Evolutionary conservation across 2,113 vertebrate species (phyloP), one percentile per base, ranked within the genome.

Genomic region (Suricata suricatta): DNA sequence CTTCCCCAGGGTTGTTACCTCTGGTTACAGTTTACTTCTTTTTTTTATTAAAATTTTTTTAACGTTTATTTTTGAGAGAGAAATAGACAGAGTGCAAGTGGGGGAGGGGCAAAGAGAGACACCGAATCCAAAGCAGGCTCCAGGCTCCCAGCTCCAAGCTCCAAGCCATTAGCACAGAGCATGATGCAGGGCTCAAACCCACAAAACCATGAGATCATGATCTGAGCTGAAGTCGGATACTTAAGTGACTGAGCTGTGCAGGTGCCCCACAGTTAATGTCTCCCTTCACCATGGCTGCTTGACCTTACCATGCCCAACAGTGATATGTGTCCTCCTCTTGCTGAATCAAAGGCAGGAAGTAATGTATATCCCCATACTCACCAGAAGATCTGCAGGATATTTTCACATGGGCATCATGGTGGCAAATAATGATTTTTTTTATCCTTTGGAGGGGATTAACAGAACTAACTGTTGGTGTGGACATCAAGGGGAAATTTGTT

Each of bases 361-460:
- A 60, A 63, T 5, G 5, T 84, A 29, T 14, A 74, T 66, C 17
- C 3, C 4, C 6, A 25, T 5, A 13, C 14, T 64, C 33, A 69
- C 35, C 71, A 85, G 31, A 85, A 74, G 7, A 1, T 52, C 31
- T 90, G 25, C 3, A 6, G 76, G 88, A 47, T 87, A 64, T 68
- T 90, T 95, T 90, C 27, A 77, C 81, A 66, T 35, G 52, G 84
- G 23, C 54, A 79, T 7, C 14, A 27, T 63, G 29, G 68, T 47
- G 79, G 57, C 7, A 95, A 74, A 72, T 47, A 90, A 57, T 60
- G 44, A n/a, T 41, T 68, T 71, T 63, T 95, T 71, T 87, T 54
- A 50, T 85, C 85, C 27, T 93, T 87, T 84, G 41, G 35, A 77
- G 85, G 23, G 76, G 15, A 93, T 90, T 96, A 93, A 60, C 19